Evolutionary conservation across 2,113 vertebrate genomes (phyloP), one percentile per base, ranked within the genome.

Genomic region (Sylvietta virens): DNA sequence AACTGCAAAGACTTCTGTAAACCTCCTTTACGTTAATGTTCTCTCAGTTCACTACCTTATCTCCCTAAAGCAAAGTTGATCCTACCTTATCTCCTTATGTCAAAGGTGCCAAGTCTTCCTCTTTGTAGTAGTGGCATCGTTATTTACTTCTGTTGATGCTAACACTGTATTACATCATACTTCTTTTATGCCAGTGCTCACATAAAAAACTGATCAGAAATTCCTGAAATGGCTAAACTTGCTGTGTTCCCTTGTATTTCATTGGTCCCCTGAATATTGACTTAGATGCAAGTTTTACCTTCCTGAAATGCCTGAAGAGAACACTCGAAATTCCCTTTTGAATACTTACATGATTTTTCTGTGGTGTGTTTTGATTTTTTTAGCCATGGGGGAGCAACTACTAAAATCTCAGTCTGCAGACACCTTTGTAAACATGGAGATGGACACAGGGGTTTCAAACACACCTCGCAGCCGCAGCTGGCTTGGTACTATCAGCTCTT

Each of bases 381-480:
- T 24, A 99, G 98, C 98, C 9, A 53, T 99, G 81, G 99, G 99
- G 85, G 98, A 99, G 9, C 98, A 97, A 64, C 97, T 99, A 64
- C 94, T 99, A 74, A 99, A 99, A 95, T 99, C 99, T 15, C 99
- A 99, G 66, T 99, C 99, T 37, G 97, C 98, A 37, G 99, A 99
- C 74, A 98, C 98, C 78, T 98, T 99, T 94, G 83, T 99, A 96
- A 99, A 98, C 96, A 98, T 98, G 81, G 98, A 99, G 91, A 97
- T 98, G 97, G 99, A 99, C 81, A 96, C 97, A 5, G 98, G 96
- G 7, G 91, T 98, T 39, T 97, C 98, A 78, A 97, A 93, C 14
- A 77, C 97, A 42, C 96, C 98, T 58, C 96, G 96, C 85, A 98
- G 98, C 98, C 98, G 98, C 91, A 98, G 96, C 96, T 99, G 99